Evolutionary conservation across 2,113 vertebrate species (phyloP).

Genomic region (Heteronetta atricapilla): DNA sequence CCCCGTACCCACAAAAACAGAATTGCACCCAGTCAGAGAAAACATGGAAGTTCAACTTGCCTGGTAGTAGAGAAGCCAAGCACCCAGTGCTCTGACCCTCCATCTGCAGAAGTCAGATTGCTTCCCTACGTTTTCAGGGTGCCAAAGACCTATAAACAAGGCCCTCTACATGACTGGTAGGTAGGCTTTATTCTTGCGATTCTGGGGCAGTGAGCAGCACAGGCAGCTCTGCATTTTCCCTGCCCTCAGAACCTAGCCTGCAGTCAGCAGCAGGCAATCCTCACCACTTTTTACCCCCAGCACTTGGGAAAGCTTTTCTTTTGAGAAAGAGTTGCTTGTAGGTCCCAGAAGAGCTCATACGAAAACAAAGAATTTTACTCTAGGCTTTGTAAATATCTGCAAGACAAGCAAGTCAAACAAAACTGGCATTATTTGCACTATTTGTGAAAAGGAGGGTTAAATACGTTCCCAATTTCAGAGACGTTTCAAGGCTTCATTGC

Average conservation of each 20-base stretch:
- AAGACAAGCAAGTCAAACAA: not conserved
- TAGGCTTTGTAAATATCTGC: not conserved
- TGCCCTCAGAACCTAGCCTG: not conserved
- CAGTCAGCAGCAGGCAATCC: not conserved
- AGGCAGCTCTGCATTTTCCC: fast-evolving
- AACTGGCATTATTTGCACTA: not conserved
- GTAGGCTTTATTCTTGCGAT: not conserved
- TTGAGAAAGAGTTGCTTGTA: not conserved
- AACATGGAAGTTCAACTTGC: not conserved
- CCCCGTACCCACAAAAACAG: too few species aligned
- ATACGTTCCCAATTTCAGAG: not conserved
- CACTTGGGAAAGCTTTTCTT: not conserved
- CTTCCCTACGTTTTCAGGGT: not conserved
- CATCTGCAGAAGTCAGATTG: fast-evolving
- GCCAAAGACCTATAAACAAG: not conserved
- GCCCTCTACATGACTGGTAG: fast-evolving
- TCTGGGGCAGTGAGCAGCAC: fast-evolving
- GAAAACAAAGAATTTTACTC: not conserved
- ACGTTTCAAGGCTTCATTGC: not conserved
- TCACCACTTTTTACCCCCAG: not conserved
- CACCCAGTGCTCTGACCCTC: not conserved
- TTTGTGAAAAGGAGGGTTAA: not conserved
- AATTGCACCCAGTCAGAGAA: not conserved
- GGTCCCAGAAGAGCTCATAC: not conserved
- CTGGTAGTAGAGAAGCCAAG: not conserved